Evolutionary conservation across 2,797 vertebrate genomes (phyloP).

Genomic region (Macropus fuliginosus): DNA sequence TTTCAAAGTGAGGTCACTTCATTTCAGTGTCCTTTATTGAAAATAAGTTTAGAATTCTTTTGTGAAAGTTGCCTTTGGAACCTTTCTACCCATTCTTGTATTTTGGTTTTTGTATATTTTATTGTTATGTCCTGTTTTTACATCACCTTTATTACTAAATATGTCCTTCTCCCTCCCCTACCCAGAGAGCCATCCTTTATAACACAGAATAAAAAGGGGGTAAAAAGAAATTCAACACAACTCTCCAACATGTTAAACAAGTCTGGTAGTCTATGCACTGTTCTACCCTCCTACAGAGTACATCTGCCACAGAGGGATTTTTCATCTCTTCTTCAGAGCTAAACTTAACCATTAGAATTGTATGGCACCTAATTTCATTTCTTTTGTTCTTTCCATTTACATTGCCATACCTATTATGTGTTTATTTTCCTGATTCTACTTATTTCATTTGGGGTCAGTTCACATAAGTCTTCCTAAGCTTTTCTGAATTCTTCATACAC

Average conservation of each 20-base stretch:
- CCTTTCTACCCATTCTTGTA: neutral
- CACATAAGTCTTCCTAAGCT: neutral
- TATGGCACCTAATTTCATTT: neutral
- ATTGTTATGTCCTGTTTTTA: neutral
- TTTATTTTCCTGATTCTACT: neutral
- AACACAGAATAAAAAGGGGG: neutral
- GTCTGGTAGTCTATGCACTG: neutral
- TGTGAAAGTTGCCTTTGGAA: rapidly evolving
- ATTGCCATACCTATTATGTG: neutral
- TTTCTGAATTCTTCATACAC: neutral
- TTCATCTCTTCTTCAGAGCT: neutral
- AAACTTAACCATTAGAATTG: neutral
- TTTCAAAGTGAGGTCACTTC: neutral
- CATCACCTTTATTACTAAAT: neutral
- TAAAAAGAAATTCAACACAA: neutral
- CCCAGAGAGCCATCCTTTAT: neutral
- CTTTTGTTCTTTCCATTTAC: neutral
- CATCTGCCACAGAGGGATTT: neutral
- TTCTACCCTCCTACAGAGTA: neutral
- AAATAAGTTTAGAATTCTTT: neutral
- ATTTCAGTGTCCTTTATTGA: neutral
- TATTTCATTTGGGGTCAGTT: neutral
- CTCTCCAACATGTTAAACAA: neutral
- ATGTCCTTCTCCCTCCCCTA: neutral
- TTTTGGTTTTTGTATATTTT: neutral